These are phyloP conservation scores for Phalacrocorax carbo DNA, from an alignment of 2,113 vertebrate genomes.

Conservation along the genomic window DNA sequence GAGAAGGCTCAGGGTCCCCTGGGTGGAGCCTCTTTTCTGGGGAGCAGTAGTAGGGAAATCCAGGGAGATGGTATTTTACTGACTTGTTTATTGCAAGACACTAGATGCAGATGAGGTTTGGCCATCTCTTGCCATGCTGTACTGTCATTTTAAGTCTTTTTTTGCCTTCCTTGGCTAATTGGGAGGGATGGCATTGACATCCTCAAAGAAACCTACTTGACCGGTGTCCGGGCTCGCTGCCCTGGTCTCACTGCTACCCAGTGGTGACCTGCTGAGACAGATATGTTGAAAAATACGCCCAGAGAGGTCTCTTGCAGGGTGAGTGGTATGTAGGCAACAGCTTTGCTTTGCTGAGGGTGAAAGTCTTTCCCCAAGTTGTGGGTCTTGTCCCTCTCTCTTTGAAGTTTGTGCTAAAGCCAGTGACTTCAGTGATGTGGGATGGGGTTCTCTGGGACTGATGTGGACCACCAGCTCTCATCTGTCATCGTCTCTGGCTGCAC, in stretches of 20 bases:
- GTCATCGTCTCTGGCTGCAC: neutral
- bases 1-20: neutral
- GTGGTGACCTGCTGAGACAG: neutral
- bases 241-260: neutral
- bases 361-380: neutral
- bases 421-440: neutral
- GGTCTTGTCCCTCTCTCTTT: neutral
- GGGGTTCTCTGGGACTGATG: neutral
- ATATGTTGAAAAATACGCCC: neutral
- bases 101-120: neutral
- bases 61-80: neutral
- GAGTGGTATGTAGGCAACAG: neutral
- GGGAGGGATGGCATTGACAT: neutral
- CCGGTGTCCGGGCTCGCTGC: neutral
- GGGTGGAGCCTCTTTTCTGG: neutral
- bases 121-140: neutral
- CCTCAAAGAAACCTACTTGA: neutral
- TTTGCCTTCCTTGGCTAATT: neutral
- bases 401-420: neutral
- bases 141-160: neutral
- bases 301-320: neutral
- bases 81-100: neutral
- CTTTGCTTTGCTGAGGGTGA: neutral
- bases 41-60: neutral
- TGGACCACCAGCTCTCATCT: neutral